A percentile compares a stretch with the other conserved stretches of the same genome.
phyloP scores from a whole-genome alignment of 1,140 invertebrate genomes.

The Diprion similis region DNA sequence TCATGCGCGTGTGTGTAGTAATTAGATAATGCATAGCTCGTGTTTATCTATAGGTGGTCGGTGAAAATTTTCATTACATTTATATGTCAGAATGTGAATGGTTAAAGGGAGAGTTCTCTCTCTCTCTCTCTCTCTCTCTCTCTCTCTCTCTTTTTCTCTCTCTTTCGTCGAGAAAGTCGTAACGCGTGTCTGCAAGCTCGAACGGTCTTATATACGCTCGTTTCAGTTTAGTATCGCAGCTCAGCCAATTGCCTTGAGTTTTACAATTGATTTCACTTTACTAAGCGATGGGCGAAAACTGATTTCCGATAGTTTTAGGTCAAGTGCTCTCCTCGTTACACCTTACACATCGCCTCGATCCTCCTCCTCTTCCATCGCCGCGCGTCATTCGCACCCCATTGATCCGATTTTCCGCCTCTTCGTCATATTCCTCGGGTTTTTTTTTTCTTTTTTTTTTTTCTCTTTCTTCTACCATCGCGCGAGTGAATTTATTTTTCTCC shows the following conservation, averaged over 20 bases:
- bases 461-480: not conserved
- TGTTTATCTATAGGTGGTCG: no score
- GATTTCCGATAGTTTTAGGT: slow-evolving; percentile 2
- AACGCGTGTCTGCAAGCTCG: not conserved
- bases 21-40: no score
- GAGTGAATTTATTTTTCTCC: slow-evolving; percentile 9
- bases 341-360: slow-evolving; percentile 9
- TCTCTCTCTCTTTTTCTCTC: slow-evolving; percentile 21
- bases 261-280: not conserved
- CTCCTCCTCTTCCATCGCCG: not conserved
- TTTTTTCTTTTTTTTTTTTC: no score
- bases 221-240: not conserved
- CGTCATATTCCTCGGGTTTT: no score
- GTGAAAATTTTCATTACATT: no score
- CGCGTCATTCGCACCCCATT: not conserved
- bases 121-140: not conserved
- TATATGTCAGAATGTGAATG: no score
- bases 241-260: not conserved
- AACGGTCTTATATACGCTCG: not conserved
- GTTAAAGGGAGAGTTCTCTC: slow-evolving; percentile 1
- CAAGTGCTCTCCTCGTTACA: slow-evolving; percentile 4
- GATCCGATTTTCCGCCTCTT: no score
- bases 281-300: not conserved
- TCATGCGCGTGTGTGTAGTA: no score
- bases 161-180: slow-evolving; percentile 8